Conservation (phyloP, 1,140 invertebrate genomes). For the Chionoecetes opilio region DNA sequence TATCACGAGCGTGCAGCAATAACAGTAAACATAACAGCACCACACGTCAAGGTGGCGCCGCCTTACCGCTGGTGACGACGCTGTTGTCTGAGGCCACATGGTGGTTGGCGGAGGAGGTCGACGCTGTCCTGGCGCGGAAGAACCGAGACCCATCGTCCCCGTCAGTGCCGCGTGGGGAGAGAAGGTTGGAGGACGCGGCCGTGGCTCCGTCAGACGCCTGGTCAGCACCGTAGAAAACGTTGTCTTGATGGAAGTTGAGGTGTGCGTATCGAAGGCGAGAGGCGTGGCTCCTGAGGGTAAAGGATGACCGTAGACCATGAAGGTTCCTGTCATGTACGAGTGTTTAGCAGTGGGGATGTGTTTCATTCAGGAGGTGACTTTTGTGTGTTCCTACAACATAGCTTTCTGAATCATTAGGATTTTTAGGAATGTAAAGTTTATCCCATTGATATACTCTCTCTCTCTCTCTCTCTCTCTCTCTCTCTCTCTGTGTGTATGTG, state of each 20-base stretch:
- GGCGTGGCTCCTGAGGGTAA: neutral
- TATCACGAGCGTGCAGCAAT: neutral
- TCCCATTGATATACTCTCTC: no score
- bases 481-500: no score
- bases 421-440: no score
- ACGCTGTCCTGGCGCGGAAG: slow-evolving; percentile 33
- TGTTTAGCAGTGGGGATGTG: no score
- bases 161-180: neutral
- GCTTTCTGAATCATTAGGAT: no score
- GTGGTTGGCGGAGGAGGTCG: slow-evolving; percentile 34
- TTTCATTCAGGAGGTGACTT: no score
- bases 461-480: no score
- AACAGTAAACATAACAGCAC: no score
- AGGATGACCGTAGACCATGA: no score
- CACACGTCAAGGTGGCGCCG: neutral
- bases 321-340: no score
- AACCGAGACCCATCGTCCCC: neutral
- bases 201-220: slow-evolving; percentile 10
- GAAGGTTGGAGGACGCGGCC: neutral
- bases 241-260: slow-evolving; percentile 63
- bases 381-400: no score
- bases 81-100: slow-evolving; percentile 65
- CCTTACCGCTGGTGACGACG: slow-evolving; percentile 54
- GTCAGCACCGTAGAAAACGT: neutral
- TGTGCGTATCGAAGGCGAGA: slow-evolving; percentile 65